These are phyloP conservation scores for Ophion ellenae DNA, from an alignment of 2,888 invertebrate species.

Conservation along the genomic window DNA sequence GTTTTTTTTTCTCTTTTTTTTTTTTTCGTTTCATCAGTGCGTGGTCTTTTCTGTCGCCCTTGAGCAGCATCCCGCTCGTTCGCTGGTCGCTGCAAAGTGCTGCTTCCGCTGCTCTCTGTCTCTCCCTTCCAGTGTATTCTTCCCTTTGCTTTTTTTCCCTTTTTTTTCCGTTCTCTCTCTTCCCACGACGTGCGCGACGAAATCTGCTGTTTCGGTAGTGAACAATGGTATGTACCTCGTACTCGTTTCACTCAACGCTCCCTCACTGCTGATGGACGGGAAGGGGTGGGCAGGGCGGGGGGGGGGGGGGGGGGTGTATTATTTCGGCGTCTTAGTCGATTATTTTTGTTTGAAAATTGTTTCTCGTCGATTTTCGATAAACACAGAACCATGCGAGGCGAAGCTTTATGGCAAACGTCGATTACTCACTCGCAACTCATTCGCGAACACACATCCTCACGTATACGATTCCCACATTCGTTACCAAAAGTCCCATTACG, in stretches of 20 bases:
- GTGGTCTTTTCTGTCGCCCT: constrained; percentile 8
- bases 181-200: constrained; percentile 23
- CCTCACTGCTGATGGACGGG: not conserved
- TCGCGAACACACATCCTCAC: constrained; percentile 65
- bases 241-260: not conserved
- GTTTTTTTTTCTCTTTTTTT: constrained; percentile 36
- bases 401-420: constrained; percentile 83
- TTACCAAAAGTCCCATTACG: constrained; percentile 52
- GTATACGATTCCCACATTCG: constrained; percentile 72
- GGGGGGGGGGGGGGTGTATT: not conserved
- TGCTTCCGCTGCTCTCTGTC: constrained; percentile 33
- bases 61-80: constrained; percentile 7
- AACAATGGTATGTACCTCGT: constrained; percentile 30
- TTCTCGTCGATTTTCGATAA: constrained; percentile 75
- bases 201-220: constrained; percentile 13
- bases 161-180: not conserved
- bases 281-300: not conserved
- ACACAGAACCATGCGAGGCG: constrained; percentile 84
- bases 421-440: constrained; percentile 79
- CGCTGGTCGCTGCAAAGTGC: constrained; percentile 30
- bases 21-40: constrained; percentile 25
- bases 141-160: not conserved
- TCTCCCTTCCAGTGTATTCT: not conserved
- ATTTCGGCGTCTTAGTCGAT: constrained; percentile 29
- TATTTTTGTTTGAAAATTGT: constrained; percentile 47